These are phyloP conservation scores for Engystomops pustulosus DNA, from an alignment of 2,113 vertebrate species.

Conservation along the genomic window DNA sequence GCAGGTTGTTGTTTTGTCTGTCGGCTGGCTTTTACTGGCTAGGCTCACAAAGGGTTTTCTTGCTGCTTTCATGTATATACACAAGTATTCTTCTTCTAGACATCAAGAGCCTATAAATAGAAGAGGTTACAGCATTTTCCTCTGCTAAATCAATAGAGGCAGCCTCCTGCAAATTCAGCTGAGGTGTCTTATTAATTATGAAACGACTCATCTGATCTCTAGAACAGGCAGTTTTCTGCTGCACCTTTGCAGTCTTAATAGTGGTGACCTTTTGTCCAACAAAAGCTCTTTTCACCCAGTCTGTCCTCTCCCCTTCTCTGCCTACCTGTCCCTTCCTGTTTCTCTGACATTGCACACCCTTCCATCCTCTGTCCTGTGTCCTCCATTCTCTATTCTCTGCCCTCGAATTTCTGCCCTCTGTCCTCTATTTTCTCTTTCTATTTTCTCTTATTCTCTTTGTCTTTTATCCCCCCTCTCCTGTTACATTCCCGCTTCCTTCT, in stretches of 20 bases:
- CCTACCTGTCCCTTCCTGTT: background rate
- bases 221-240: slow-evolving; percentile 35
- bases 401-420: too few relatives aligned
- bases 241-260: slow-evolving; percentile 65
- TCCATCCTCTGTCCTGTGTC: background rate
- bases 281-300: background rate
- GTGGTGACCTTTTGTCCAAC: slow-evolving; percentile 62
- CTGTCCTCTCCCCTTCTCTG: background rate
- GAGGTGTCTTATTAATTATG: slow-evolving; percentile 79
- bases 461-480: too few relatives aligned
- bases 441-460: too few relatives aligned
- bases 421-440: background rate
- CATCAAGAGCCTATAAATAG: slow-evolving; percentile 73
- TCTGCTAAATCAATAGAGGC: slow-evolving; percentile 71
- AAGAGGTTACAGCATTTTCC: slow-evolving; percentile 66
- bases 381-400: background rate
- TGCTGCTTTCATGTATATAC: slow-evolving; percentile 64
- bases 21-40: slow-evolving; percentile 19
- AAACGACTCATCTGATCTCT: slow-evolving; percentile 69
- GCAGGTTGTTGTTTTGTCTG: slow-evolving; percentile 7
- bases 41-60: slow-evolving; percentile 24
- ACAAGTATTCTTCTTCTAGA: slow-evolving; percentile 63
- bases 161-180: slow-evolving; percentile 67
- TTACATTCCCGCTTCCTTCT: background rate
- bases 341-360: background rate